These are phyloP conservation scores for Drosophila fulvimacula DNA, from an alignment of 2,888 invertebrate genomes.

Conservation along the genomic window DNA sequence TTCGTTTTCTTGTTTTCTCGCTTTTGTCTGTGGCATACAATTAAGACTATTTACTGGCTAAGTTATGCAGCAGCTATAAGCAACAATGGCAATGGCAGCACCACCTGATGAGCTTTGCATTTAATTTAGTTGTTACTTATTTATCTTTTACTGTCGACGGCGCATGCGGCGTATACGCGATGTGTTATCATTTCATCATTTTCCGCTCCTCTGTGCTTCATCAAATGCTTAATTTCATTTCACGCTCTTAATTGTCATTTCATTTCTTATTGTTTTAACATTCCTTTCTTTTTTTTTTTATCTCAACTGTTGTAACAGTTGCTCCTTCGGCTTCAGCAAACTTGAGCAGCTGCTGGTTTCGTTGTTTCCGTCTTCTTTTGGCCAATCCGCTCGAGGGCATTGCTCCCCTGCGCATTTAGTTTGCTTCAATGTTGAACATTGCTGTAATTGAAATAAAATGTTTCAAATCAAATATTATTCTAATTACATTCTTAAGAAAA, in stretches of 20 bases:
- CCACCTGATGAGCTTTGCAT: conserved; percentile 53
- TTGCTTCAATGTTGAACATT: conserved; percentile 35
- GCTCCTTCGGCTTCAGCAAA: conserved; percentile 47
- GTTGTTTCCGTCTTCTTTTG: conserved; percentile 42
- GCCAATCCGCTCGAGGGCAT: conserved; percentile 54
- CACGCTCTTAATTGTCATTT: conserved; percentile 66
- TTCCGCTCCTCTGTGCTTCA: conserved; percentile 56
- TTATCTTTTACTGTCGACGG: conserved; percentile 27
- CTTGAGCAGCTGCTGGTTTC: conserved; percentile 58
- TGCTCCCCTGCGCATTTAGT: conserved; percentile 60
- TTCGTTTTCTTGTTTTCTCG: conserved; percentile 1
- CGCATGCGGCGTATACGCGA: conserved; percentile 34
- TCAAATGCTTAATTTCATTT: conserved; percentile 70
- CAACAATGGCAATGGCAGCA: conserved; percentile 12
- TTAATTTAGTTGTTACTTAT: conserved; percentile 53
- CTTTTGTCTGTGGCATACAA: conserved; percentile 37
- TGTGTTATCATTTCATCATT: conserved; percentile 73
- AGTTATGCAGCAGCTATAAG: conserved; percentile 37
- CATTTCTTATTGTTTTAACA: conserved; percentile 59
- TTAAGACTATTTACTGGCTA: conserved; percentile 52
- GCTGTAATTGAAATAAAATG: conserved; percentile 80
- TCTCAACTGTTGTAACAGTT: conserved; percentile 46
- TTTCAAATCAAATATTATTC: conserved; percentile 79
- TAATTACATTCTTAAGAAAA: conserved; percentile 75
- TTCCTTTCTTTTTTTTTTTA: conserved; percentile 31